Evolutionary conservation across 2,113 vertebrate genomes (phyloP), one percentile per base, ranked within the genome.

Genomic region (Pluvianellus socialis): DNA sequence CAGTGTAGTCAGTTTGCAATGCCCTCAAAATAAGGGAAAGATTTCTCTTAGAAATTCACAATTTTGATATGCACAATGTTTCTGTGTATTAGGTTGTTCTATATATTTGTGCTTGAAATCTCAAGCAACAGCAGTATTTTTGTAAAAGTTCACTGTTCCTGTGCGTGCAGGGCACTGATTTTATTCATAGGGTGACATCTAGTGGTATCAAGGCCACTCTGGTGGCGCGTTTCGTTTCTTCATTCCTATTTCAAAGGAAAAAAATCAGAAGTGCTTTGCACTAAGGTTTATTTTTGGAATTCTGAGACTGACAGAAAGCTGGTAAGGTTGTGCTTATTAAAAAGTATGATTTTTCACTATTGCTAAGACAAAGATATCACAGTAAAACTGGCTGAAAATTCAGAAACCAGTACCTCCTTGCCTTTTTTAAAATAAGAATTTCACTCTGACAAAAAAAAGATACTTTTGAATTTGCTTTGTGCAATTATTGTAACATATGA

Each of bases 181-280:
- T 75, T 94, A 71, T 94, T 92, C 91, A 80, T 81, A 38, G 72
- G 75, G 80, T 90, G 98, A 84, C 97, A 97, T 95, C 98, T 97
- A 88, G 96, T 96, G 97, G 97, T 66, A 13, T 73, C 28, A 49
- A 72, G 21, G 30, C 38, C 66, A 55, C 20, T 76, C 33, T 47
- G 92, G 22, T 14, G 26, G 44, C 27, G 44, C 17, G 4, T 84
- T 83, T 83, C 8, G 38, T 55, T 75, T 89, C 44, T 38, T 73
- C 12, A 17, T 90, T 79, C 38, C 56, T 59, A 4, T 50, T 79
- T 90, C 8, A 50, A 32, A 82, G 14, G 30, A 49, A 90, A 94
- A 66, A 27, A 75, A 26, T 19, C 44, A 72, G 44, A 33, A 85
- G 79, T 71, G 14, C 20, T 83, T 81, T 71, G 14, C 50, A 42